Conservation (phyloP, 2,113 vertebrate genomes). For the Chlamydotis undulata region DNA sequence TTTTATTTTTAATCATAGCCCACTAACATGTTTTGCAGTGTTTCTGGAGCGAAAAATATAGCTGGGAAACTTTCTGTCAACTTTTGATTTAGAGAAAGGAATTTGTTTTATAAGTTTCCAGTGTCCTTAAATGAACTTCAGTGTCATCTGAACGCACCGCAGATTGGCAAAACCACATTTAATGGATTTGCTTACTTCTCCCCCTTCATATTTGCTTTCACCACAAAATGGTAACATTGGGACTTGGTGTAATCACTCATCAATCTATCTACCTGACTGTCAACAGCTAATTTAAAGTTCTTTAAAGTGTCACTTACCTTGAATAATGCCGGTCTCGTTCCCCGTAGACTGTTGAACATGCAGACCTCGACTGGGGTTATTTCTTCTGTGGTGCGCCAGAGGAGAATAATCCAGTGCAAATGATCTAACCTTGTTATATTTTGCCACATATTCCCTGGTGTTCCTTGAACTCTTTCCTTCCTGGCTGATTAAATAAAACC, state of each 20-base stretch:
- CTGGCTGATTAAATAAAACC: conserved; percentile 17
- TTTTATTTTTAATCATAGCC: not conserved
- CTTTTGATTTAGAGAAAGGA: not conserved
- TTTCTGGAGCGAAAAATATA: not conserved
- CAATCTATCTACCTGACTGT: conserved; percentile 55
- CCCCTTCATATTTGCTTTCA: conserved; percentile 21
- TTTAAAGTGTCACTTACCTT: conserved; percentile 62
- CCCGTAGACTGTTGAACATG: not conserved
- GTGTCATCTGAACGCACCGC: not conserved
- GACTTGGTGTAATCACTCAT: conserved; percentile 14
- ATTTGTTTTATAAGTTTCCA: not conserved
- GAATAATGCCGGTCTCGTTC: conserved; percentile 16
- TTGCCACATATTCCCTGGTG: conserved; percentile 40
- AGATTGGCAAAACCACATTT: not conserved
- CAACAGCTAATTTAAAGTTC: conserved; percentile 60
- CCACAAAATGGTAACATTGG: conserved; percentile 14
- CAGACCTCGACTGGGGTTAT: not conserved
- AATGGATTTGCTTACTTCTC: not conserved
- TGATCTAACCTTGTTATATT: not conserved
- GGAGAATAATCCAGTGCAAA: conserved; percentile 9
- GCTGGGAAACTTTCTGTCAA: not conserved
- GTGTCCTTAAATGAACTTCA: not conserved
- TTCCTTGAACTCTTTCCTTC: conserved; percentile 14
- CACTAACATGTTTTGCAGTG: not conserved
- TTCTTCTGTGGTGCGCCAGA: conserved; percentile 1